Evolutionary conservation across 2,888 invertebrate species (phyloP), one percentile per base, ranked within the genome.

Genomic region (Clistopyga incitator): DNA sequence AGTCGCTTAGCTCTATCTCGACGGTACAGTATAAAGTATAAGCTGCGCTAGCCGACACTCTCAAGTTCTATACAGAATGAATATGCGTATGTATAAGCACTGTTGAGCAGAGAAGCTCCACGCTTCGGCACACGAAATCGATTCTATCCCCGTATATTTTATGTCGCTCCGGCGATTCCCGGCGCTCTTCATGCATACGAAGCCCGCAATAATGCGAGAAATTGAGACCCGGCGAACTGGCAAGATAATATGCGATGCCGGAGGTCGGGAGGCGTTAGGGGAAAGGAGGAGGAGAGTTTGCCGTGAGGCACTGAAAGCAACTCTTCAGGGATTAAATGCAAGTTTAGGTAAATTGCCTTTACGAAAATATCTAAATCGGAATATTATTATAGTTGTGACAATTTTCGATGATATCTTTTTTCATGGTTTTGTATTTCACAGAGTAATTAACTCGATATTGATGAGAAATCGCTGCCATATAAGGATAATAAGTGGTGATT

Each of bases 101-200:
- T 34, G 54, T 20, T 50, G 42, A n/a, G 47, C 38, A 50, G 45
- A 29, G 65, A 42, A 75, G 78, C 75, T 54, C 61, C 54, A 54
- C 65, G 78, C 6, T 71, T 38, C 59, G 23, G 78, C 72, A 50
- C 77, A 65, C 82, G 78, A 67, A 83, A 77, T 83, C 83, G 76
- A 83, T 80, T 77, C 77, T 50, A 79, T 79, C 65, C 71, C 25
- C 42, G 76, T 76, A 42, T 83, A 83, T 79, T 83, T 83, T 83
- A 83, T 79, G 79, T 71, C 79, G 71, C 79, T 80, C 56, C 59
- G 52, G 71, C 79, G 76, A 83, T 79, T 72, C 67, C 65, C 79
- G 76, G 56, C 59, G 79, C 79, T 79, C 83, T 80, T 77, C 71
- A 83, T 83, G 83, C 83, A 83, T 83, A 83, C 83, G 79, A 83